Conservation (phyloP, 2,888 invertebrate species). For the Macrosoma leucophasiata region DNA sequence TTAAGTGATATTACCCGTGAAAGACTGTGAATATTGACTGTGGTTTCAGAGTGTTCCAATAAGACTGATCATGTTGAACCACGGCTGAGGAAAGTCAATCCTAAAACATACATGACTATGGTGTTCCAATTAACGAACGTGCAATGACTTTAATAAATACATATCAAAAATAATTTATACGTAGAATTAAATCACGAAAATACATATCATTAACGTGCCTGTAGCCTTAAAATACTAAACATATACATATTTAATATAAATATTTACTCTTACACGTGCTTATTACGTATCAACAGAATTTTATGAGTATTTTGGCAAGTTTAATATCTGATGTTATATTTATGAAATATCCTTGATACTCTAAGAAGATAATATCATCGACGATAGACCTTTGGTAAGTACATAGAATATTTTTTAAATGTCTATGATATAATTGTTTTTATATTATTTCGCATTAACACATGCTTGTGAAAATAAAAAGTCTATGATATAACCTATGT, state of each 20-base stretch:
- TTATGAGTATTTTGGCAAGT: conserved; percentile 29
- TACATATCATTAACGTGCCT: conserved; percentile 73
- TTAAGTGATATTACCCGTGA: conserved; percentile 16
- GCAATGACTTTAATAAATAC: conserved; percentile 9
- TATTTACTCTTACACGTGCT: too few relatives aligned
- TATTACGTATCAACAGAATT: conserved; percentile 19
- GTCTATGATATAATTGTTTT: too few relatives aligned
- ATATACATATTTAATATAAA: conserved; percentile 27
- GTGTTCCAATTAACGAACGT: conserved; percentile 17
- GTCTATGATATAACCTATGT: too few relatives aligned
- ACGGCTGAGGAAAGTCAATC: conserved; percentile 9
- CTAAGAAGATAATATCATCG: conserved; percentile 11
- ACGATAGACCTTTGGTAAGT: conserved; percentile 24
- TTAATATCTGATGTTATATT: conserved; percentile 16
- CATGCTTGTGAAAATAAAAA: too few relatives aligned
- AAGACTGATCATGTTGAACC: conserved; percentile 14
- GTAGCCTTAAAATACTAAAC: conserved; percentile 43
- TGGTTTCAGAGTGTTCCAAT: conserved; percentile 13
- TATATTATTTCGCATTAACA: too few relatives aligned
- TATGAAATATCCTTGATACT: conserved; percentile 19
- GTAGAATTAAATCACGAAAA: conserved; percentile 40
- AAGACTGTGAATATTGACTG: conserved; percentile 10
- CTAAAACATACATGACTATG: conserved; percentile 17
- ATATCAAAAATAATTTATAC: conserved; percentile 8
- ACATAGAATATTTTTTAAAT: too few relatives aligned